Percentiles rank a stretch among this genome's conserved stretches.
These are phyloP conservation scores for Malthinus seriepunctatus DNA, from an alignment of 2,888 invertebrate species.

Conservation along the genomic window DNA sequence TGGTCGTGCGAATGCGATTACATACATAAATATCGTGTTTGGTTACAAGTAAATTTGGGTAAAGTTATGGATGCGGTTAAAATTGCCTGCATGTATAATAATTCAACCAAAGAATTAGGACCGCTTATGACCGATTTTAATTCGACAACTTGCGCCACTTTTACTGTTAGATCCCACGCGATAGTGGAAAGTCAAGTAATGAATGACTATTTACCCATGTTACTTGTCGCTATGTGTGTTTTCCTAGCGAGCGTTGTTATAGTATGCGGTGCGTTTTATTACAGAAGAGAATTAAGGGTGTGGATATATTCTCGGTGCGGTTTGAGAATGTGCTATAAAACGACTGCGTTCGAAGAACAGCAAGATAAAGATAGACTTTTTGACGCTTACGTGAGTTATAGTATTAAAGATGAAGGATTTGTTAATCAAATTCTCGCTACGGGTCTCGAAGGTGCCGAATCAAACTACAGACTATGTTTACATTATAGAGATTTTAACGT, in stretches of 20 bases:
- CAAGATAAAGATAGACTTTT: constrained; percentile 84
- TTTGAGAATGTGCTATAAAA: constrained; percentile 83
- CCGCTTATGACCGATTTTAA: constrained; percentile 77
- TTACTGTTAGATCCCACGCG: constrained; percentile 72
- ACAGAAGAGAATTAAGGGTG: constrained; percentile 78
- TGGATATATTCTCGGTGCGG: constrained; percentile 89
- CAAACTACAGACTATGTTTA: constrained; percentile 84
- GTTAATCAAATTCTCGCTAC: constrained; percentile 87
- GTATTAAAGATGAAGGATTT: constrained; percentile 89
- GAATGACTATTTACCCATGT: constrained; percentile 79
- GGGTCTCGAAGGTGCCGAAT: constrained; percentile 80
- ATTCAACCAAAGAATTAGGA: constrained; percentile 70
- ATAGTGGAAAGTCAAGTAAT: constrained; percentile 76
- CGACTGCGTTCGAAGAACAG: constrained; percentile 78
- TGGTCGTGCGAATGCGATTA: constrained; percentile 93
- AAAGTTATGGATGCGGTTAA: constrained; percentile 80
- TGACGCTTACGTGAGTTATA: constrained; percentile 95
- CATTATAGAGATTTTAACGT: constrained; percentile 91
- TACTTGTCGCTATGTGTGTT: constrained; percentile 77
- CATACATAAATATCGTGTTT: constrained; percentile 76
- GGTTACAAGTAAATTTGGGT: constrained; percentile 76
- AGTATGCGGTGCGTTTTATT: constrained; percentile 78
- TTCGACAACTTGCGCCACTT: constrained; percentile 74
- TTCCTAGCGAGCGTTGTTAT: constrained; percentile 77
- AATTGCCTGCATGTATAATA: constrained; percentile 77